Conservation (phyloP, 2,797 vertebrate species). For the Enoplosus armatus region DNA sequence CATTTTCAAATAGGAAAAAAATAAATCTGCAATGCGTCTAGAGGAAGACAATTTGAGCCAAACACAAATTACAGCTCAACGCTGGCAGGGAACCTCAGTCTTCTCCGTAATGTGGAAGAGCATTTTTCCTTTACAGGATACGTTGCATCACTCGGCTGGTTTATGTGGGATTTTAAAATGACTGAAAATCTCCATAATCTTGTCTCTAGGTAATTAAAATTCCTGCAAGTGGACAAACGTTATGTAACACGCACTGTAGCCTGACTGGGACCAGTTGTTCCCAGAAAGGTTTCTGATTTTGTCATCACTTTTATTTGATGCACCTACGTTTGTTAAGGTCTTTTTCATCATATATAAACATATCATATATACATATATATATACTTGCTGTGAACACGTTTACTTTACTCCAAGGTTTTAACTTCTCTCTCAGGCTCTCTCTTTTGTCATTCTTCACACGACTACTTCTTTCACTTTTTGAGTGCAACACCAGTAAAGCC, state of each 20-base stretch:
- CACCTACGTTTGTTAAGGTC: no score
- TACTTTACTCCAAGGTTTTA: neutral
- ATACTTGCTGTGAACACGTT: no score
- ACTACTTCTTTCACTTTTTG: neutral
- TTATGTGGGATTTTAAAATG: conserved; percentile 25
- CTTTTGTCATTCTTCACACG: neutral
- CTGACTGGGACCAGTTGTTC: neutral
- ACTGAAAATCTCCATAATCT: conserved; percentile 25
- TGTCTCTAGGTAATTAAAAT: conserved; percentile 17
- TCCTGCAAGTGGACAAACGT: conserved; percentile 14
- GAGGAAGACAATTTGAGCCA: conserved; percentile 35
- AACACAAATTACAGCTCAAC: conserved; percentile 42
- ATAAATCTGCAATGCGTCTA: conserved; percentile 5
- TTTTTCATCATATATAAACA: no score
- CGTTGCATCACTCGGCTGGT: conserved; percentile 33
- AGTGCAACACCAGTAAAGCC: neutral
- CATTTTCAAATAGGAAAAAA: conserved; percentile 46
- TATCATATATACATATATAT: no score
- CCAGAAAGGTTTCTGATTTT: neutral
- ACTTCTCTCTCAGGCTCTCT: neutral
- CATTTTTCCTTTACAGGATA: conserved; percentile 41
- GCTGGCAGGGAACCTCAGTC: conserved; percentile 25
- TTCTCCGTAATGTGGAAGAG: conserved; percentile 20
- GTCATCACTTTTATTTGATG: no score
- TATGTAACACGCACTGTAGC: conserved; percentile 16